Conservation (phyloP, 1,140 invertebrate species). For the Doryteuthis pealeii region DNA sequence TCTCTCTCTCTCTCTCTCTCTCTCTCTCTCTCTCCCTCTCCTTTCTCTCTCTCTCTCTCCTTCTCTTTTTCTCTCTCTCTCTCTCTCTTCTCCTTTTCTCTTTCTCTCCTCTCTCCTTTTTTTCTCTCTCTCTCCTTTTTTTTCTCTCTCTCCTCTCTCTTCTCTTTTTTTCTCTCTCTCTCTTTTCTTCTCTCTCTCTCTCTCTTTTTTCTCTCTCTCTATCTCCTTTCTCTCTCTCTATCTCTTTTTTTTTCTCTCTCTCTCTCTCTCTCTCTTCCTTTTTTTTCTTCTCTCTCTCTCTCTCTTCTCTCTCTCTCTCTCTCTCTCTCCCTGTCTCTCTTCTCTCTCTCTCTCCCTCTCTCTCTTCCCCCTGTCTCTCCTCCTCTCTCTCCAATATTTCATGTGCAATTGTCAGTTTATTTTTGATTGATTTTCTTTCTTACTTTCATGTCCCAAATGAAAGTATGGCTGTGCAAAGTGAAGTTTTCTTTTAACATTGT, state of each 20-base stretch:
- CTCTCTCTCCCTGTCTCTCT: background rate
- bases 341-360: background rate
- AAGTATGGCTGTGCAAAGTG: too few relatives aligned
- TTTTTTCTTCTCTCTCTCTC: background rate
- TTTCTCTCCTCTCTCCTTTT: background rate
- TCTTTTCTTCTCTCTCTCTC: background rate
- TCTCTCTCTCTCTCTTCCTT: background rate
- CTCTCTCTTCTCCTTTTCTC: background rate
- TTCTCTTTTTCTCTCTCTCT: background rate
- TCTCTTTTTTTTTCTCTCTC: background rate
- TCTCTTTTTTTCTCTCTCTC: background rate
- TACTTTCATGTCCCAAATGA: too few relatives aligned
- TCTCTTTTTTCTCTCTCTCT: background rate
- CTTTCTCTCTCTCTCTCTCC: too few relatives aligned
- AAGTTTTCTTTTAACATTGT: too few relatives aligned
- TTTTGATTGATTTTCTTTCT: background rate
- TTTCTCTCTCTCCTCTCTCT: background rate
- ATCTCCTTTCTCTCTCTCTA: background rate
- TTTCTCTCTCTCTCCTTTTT: background rate
- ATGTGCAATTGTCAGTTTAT: background rate
- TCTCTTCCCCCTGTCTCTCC: background rate
- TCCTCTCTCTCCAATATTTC: background rate
- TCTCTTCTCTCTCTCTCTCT: background rate
- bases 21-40: too few relatives aligned
- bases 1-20: too few relatives aligned